These are phyloP conservation scores for Petrophora chlorosata DNA, from an alignment of 2,888 invertebrate species.

Conservation along the genomic window DNA sequence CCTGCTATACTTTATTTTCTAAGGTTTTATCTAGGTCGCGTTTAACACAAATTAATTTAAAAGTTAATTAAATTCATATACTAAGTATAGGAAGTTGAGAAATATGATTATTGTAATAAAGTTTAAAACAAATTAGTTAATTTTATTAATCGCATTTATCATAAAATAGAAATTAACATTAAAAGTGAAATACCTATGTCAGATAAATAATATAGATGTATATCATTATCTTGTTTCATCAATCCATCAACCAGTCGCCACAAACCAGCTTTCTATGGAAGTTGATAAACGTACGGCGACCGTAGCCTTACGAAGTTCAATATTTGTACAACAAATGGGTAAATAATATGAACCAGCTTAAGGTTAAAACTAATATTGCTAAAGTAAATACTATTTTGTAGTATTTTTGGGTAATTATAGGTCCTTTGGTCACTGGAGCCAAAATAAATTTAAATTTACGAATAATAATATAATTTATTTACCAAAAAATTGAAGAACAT, in stretches of 20 bases:
- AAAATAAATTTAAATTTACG: conserved; percentile 2
- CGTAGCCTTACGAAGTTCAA: conserved; percentile 51
- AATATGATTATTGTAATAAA: not conserved
- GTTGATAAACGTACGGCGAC: conserved; percentile 56
- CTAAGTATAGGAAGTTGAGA: not conserved
- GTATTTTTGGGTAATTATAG: conserved; percentile 31
- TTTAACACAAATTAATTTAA: not conserved
- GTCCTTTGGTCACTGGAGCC: not conserved
- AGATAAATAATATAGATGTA: conserved; percentile 1
- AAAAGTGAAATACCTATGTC: not conserved
- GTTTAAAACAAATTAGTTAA: not conserved
- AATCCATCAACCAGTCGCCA: conserved; percentile 12
- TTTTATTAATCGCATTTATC: no score
- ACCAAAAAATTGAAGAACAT: no score
- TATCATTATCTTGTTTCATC: conserved; percentile 6
- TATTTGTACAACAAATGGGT: conserved; percentile 70
- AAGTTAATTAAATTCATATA: not conserved
- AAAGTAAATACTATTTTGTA: conserved; percentile 46
- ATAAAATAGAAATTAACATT: not conserved
- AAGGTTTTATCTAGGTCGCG: conserved; percentile 35
- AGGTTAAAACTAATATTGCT: conserved; percentile 57
- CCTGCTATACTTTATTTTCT: conserved; percentile 45
- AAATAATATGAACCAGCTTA: conserved; percentile 55
- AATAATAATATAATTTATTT: no score
- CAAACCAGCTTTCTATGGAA: conserved; percentile 52